A percentile compares a stretch with the other conserved stretches of the same genome.
phyloP scores from a whole-genome alignment of 2,113 vertebrate genomes.

The Pomatostomus ruficeps region DNA sequence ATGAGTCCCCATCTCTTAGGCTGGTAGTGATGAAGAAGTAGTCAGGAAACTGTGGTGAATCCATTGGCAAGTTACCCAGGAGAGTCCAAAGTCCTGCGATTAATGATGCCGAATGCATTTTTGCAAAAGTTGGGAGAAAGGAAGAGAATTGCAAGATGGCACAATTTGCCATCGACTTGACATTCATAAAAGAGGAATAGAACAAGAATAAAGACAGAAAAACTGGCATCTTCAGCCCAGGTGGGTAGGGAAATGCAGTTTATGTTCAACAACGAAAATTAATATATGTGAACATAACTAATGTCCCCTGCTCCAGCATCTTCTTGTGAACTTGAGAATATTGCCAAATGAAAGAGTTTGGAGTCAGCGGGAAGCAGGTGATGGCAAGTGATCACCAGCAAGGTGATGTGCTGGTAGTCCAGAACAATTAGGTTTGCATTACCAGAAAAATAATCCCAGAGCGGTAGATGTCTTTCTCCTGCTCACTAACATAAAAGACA shows the following conservation, averaged over 20 bases:
- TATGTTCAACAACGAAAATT: background rate
- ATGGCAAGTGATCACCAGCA: background rate
- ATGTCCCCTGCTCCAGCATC: background rate
- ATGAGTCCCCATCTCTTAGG: background rate
- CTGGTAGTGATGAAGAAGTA: background rate
- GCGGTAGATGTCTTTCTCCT: background rate
- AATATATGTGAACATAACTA: background rate
- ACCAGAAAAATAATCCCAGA: background rate
- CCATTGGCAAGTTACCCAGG: background rate
- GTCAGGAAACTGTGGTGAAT: background rate
- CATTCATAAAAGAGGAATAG: background rate
- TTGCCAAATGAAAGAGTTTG: background rate
- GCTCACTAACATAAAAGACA: background rate
- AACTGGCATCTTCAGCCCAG: background rate
- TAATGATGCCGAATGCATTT: background rate
- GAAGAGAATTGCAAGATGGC: background rate
- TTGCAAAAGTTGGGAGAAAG: background rate
- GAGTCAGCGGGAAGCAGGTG: background rate
- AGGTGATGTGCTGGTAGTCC: background rate
- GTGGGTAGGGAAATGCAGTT: background rate
- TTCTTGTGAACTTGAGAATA: background rate
- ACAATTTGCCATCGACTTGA: background rate
- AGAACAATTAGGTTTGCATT: background rate
- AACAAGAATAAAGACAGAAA: background rate
- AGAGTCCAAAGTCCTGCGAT: background rate